Evolutionary conservation across 1,140 invertebrate genomes (phyloP).

Genomic region (Lysiphlebus fabarum): DNA sequence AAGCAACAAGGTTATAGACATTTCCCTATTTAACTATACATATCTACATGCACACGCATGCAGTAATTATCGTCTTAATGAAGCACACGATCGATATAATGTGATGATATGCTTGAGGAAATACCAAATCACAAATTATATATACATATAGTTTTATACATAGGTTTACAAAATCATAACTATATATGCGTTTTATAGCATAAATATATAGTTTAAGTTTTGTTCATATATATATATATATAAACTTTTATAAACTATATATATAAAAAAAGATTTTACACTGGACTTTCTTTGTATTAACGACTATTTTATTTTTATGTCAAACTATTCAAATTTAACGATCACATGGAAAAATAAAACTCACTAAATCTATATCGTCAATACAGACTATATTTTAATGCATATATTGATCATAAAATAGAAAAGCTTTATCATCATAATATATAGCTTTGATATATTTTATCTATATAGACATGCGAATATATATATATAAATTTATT

Average conservation of each 20-base stretch:
- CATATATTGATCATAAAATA: no score
- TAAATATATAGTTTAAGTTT: no score
- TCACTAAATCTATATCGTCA: no score
- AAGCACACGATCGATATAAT: constrained; percentile 8
- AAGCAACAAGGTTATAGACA: constrained; percentile 7
- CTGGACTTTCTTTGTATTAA: not conserved
- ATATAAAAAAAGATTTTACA: constrained; percentile 1
- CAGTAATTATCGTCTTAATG: constrained; percentile 13
- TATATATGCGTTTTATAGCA: not conserved
- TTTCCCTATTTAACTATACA: not conserved
- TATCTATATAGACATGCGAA: no score
- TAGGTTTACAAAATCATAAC: not conserved
- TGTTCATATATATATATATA: not conserved
- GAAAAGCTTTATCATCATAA: no score
- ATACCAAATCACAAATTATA: constrained; percentile 2
- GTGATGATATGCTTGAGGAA: not conserved
- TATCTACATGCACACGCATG: constrained; percentile 13
- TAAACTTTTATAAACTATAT: constrained; percentile 2
- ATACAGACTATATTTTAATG: no score
- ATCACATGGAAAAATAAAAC: not conserved
- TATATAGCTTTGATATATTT: no score
- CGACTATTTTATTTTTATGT: constrained; percentile 14
- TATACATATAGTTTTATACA: not conserved
- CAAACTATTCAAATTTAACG: constrained; percentile 16
- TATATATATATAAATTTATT: no score